Percentiles rank a stretch among this genome's conserved stretches.
These are phyloP conservation scores for Nannoperca australis DNA, from an alignment of 2,797 vertebrate species.

Conservation along the genomic window DNA sequence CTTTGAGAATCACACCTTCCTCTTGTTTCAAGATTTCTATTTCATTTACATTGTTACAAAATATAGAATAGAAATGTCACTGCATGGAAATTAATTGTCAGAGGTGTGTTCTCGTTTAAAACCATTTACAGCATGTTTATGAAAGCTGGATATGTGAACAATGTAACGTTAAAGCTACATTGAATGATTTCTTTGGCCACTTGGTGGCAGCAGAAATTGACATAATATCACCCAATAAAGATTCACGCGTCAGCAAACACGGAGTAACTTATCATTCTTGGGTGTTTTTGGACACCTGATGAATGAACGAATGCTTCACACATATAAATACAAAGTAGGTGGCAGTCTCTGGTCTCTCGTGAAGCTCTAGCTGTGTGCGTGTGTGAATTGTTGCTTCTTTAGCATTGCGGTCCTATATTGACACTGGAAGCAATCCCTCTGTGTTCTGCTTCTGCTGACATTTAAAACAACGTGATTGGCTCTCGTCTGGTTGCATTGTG, in stretches of 20 bases:
- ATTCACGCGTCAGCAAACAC: neutral
- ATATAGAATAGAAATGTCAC: neutral
- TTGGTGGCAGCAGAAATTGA: neutral
- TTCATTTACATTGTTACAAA: neutral
- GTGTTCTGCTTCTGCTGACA: neutral
- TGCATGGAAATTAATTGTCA: neutral
- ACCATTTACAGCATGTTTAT: neutral
- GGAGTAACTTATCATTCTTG: neutral
- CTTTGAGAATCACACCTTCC: neutral
- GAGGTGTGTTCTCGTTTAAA: neutral
- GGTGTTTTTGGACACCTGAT: neutral
- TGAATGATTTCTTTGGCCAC: neutral
- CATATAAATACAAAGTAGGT: neutral
- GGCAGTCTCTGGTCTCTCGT: neutral
- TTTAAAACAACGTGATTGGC: too few species aligned
- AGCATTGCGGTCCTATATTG: neutral
- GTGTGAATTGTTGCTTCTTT: neutral
- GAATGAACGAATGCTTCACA: too few species aligned
- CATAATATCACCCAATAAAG: neutral
- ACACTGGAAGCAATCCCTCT: neutral
- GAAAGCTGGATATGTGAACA: neutral
- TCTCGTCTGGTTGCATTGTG: too few species aligned
- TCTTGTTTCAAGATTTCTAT: neutral
- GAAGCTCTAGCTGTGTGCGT: neutral
- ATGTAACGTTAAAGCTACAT: neutral